Evolutionary conservation across 2,797 vertebrate species (phyloP).

Genomic region (Enteromius argenteus): DNA sequence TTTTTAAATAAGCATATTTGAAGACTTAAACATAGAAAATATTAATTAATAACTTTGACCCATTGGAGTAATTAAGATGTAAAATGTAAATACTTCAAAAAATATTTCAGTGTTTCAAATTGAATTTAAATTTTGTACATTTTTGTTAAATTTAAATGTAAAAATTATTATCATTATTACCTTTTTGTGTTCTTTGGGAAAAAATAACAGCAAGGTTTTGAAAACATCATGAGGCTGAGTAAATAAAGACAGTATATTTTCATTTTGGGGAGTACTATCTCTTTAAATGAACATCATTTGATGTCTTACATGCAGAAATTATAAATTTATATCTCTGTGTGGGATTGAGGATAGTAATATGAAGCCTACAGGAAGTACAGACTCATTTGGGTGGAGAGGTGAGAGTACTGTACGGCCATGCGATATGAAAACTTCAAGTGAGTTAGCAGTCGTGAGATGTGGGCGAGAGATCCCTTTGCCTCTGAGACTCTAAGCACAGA

Average conservation of each 20-base stretch:
- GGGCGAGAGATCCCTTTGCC: conserved; percentile 34
- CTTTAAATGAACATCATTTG: neutral
- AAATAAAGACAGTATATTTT: neutral
- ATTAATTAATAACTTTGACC: neutral
- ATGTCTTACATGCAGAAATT: neutral
- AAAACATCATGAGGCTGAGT: neutral
- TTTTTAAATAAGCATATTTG: neutral
- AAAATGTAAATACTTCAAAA: too few species aligned
- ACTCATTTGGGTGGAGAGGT: conserved; percentile 18
- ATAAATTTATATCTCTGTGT: neutral
- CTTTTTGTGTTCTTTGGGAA: neutral
- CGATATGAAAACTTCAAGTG: conserved; percentile 5
- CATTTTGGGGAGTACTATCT: neutral
- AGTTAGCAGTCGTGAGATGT: conserved; percentile 20
- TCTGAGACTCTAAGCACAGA: conserved; percentile 30
- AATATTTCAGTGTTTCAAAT: too few species aligned
- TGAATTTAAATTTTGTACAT: too few species aligned
- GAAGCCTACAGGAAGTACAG: neutral
- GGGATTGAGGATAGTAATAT: neutral
- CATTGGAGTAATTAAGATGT: neutral
- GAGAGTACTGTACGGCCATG: neutral
- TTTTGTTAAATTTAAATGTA: neutral
- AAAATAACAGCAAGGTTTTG: neutral
- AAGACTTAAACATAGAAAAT: neutral
- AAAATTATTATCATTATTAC: neutral